Evolutionary conservation across 2,797 vertebrate species (phyloP), one percentile per base, ranked within the genome.

Genomic region (Platyrinchus mystaceus): DNA sequence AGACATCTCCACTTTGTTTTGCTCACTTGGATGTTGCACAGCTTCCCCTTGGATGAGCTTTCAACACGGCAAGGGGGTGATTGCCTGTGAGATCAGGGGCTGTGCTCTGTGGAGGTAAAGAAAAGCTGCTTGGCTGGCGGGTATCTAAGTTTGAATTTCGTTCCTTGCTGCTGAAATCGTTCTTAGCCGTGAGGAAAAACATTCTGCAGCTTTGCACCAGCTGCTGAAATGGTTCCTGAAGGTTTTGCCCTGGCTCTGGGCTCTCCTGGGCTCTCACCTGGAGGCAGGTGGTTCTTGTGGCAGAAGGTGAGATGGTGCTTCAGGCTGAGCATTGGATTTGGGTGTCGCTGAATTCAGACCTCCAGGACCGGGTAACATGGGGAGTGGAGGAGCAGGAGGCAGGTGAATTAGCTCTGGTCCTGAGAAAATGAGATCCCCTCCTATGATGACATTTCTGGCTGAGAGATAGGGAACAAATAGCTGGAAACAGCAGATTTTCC

Each of bases 61-160:
- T 55, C 50, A 32, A 0, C 13, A 1, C 0, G 1, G 39, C 1
- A 0, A 44, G 36, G 67, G 36, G 7, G 9, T 56, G 53, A 34
- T 73, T 71, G 66, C 34, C 37, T 77, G 16, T 50, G 84, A 15
- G 60, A 78, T 49, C 2, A 0, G 66, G 90, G 47, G 18, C 47
- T 71, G 8, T 32, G 4, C 50, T 73, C 43, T 36, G 15, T 13
- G 3, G 10, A 20, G 55, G 56, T 36, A 10, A 34, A 28, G 68
- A 39, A 85, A 10, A 12, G 20, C 78, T 46, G 19, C 52, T 52
- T 12, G 56, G 37, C 68, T 92, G 68, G 70, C 43, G 30, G 43
- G 14, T 37, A 3, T 39, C 44, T 30, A 9, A 5, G 21, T n/a
- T 67, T 58, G 49, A 43, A 16, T 66, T 67, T 66, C 8, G 24